Conservation (phyloP, 1,140 invertebrate genomes). For the Elymnias hypermnestra region DNA sequence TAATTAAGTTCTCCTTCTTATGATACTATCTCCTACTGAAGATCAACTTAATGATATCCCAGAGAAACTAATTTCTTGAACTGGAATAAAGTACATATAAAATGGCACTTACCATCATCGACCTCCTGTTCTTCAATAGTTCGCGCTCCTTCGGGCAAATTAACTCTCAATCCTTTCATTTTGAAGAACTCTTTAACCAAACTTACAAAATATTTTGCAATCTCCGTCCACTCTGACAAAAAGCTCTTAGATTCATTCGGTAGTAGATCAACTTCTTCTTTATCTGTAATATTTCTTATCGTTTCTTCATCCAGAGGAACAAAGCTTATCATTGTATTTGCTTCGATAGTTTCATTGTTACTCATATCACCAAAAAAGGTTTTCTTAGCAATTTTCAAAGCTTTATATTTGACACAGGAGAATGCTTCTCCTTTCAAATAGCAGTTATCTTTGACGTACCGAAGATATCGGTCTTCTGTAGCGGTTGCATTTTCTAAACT, state of each 20-base stretch:
- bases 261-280: slow-evolving; percentile 35
- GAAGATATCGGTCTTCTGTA: slow-evolving; percentile 51
- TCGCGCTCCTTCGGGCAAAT: slow-evolving; percentile 55
- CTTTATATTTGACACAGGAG: slow-evolving; percentile 64
- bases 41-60: no score
- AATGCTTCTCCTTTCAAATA: slow-evolving; percentile 56
- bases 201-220: slow-evolving; percentile 59
- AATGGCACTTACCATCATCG: slow-evolving; percentile 50
- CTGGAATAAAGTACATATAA: no score
- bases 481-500: neutral
- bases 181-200: slow-evolving; percentile 58
- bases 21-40: no score
- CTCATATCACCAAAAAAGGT: slow-evolving; percentile 54
- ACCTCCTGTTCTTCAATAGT: slow-evolving; percentile 54
- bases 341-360: slow-evolving; percentile 52
- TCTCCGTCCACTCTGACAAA: slow-evolving; percentile 59
- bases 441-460: slow-evolving; percentile 60
- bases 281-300: slow-evolving; percentile 31
- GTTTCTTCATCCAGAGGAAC: slow-evolving; percentile 53
- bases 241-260: slow-evolving; percentile 42
- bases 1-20: no score
- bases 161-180: slow-evolving; percentile 51
- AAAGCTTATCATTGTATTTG: slow-evolving; percentile 53
- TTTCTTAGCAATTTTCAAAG: slow-evolving; percentile 57
- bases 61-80: no score